A percentile compares a stretch with the other conserved stretches of the same genome.
Evolutionary conservation across 1,140 invertebrate genomes (phyloP).

Genomic region (Pentalonia nigronervosa): DNA sequence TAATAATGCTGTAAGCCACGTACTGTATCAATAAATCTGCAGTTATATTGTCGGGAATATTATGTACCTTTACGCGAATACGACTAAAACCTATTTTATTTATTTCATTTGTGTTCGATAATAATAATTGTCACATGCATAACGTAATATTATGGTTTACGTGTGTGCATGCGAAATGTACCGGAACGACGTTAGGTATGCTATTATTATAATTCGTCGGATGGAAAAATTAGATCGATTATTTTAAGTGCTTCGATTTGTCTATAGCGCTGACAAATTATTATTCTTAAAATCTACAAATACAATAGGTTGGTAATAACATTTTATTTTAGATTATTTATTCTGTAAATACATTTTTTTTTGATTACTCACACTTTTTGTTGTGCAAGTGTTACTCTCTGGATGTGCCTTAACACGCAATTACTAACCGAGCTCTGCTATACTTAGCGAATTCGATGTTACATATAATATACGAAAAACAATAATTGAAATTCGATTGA

Average conservation of each 20-base stretch:
- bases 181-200: background rate
- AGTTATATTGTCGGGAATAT: background rate
- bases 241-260: background rate
- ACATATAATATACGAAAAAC: background rate
- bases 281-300: background rate
- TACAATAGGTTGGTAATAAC: background rate
- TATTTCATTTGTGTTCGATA: background rate
- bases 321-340: background rate
- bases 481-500: background rate
- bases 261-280: background rate
- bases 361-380: background rate
- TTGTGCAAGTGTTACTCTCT: background rate
- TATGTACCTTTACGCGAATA: background rate
- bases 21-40: background rate
- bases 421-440: background rate
- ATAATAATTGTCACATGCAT: background rate
- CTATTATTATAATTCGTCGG: background rate
- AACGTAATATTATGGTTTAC: background rate
- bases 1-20: background rate
- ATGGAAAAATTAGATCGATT: background rate
- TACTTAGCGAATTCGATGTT: background rate
- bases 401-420: rapidly evolving
- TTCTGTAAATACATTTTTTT: background rate
- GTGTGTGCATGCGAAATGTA: background rate
- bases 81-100: background rate